phyloP scores from a whole-genome alignment of 2,888 invertebrate genomes.

The Eristalis tenax region DNA sequence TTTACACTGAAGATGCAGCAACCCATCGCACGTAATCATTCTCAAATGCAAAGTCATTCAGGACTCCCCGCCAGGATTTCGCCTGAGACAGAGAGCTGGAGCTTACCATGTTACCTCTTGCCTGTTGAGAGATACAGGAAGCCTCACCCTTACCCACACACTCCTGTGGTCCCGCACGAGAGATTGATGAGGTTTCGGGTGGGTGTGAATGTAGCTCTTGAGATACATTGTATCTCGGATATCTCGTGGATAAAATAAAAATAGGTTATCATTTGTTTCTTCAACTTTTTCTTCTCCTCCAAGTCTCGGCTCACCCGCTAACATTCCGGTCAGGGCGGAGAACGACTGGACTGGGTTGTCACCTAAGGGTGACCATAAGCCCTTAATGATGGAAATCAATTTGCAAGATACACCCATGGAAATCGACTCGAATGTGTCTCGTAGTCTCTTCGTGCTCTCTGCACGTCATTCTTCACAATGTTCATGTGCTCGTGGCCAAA shows the following conservation, averaged over 20 bases:
- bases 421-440: conserved; percentile 17
- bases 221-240: conserved; percentile 45
- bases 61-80: conserved; percentile 19
- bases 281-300: conserved; percentile 15
- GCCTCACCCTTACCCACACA: conserved; percentile 35
- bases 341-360: conserved; percentile 29
- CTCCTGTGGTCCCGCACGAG: not conserved
- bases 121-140: not conserved
- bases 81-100: conserved; percentile 17
- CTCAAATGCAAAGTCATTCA: conserved; percentile 55
- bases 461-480: not conserved
- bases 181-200: conserved; percentile 48
- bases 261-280: conserved; percentile 65
- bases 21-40: conserved; percentile 56
- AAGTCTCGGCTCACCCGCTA: no score
- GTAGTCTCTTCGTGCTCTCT: conserved; percentile 1
- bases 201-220: conserved; percentile 28
- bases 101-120: conserved; percentile 48
- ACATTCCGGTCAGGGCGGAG: not conserved
- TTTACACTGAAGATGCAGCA: conserved; percentile 42
- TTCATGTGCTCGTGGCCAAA: conserved; percentile 14
- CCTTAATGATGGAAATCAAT: conserved; percentile 68
- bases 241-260: conserved; percentile 55
- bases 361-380: conserved; percentile 57
- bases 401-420: conserved; percentile 36